phyloP scores from a whole-genome alignment of 2,888 invertebrate species.

The Teleiodes luculella region DNA sequence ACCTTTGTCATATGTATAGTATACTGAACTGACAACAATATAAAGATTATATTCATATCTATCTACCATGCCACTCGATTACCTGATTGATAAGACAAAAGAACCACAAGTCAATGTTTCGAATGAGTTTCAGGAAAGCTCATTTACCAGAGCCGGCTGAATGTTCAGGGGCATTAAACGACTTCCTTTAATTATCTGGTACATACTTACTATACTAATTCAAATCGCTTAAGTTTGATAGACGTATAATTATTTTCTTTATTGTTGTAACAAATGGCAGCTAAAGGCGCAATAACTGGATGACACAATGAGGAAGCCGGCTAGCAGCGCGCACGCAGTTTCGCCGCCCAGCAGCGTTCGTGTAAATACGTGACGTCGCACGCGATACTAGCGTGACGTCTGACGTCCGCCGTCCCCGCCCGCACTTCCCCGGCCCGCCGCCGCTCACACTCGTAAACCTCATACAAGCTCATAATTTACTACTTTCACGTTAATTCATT shows the following conservation, averaged over 20 bases:
- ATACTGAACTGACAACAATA: too few relatives aligned
- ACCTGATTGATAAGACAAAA: too few relatives aligned
- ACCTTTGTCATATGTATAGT: background rate
- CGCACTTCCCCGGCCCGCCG: slow-evolving; percentile 21
- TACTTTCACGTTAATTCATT: slow-evolving; percentile 21
- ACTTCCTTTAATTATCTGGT: background rate
- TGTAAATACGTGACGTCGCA: slow-evolving; percentile 60
- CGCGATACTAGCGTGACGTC: slow-evolving; percentile 56
- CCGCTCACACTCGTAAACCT: slow-evolving; percentile 9
- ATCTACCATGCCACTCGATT: too few relatives aligned
- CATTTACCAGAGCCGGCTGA: background rate
- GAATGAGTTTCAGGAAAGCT: background rate
- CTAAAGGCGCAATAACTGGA: slow-evolving; percentile 30
- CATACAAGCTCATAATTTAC: slow-evolving; percentile 16
- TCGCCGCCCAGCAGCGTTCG: slow-evolving; percentile 23
- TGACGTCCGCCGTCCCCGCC: slow-evolving; percentile 16
- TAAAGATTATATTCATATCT: too few relatives aligned
- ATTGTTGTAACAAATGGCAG: slow-evolving; percentile 12
- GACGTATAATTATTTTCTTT: slow-evolving; percentile 2
- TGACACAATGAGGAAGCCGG: slow-evolving; percentile 53
- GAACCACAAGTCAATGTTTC: background rate
- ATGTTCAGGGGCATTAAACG: background rate
- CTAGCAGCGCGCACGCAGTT: slow-evolving; percentile 16
- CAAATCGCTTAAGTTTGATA: background rate
- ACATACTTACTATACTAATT: background rate